Evolutionary conservation across 2,113 vertebrate genomes (phyloP).

Genomic region (Gavialis gangeticus): DNA sequence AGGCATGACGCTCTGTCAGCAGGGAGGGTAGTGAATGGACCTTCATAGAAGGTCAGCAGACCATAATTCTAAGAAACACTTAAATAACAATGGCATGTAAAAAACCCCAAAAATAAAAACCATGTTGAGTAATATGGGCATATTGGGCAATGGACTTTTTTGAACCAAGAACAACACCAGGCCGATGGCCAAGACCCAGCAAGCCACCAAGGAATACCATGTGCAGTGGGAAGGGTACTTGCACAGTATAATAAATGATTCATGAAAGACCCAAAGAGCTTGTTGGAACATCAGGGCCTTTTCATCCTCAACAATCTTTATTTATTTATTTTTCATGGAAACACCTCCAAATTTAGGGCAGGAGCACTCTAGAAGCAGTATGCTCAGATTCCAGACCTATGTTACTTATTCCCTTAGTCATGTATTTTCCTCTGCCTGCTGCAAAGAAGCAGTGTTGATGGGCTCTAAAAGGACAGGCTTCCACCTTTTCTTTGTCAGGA

Average conservation of each 20-base stretch:
- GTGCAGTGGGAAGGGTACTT: not conserved
- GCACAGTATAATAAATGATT: not conserved
- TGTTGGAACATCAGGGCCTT: not conserved
- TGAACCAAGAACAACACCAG: not conserved
- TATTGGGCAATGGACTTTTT: not conserved
- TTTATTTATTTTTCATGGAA: not conserved
- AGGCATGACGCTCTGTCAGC: not conserved
- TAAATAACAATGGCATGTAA: slow-evolving; percentile 21
- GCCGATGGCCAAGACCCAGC: not conserved
- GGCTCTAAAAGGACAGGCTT: not conserved
- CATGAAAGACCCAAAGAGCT: not conserved
- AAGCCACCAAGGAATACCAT: not conserved
- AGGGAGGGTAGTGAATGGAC: not conserved
- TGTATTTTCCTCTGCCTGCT: too few relatives aligned
- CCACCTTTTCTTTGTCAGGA: not conserved
- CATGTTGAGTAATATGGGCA: not conserved
- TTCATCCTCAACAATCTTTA: too few relatives aligned
- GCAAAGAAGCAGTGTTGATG: not conserved
- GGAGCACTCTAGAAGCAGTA: not conserved
- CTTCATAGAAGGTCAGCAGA: slow-evolving; percentile 6
- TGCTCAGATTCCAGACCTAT: not conserved
- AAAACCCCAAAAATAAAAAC: not conserved
- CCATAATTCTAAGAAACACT: slow-evolving; percentile 1
- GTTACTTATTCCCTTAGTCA: not conserved
- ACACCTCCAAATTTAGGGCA: not conserved